phyloP scores from a whole-genome alignment of 2,113 vertebrate genomes.

The Sorex araneus region DNA sequence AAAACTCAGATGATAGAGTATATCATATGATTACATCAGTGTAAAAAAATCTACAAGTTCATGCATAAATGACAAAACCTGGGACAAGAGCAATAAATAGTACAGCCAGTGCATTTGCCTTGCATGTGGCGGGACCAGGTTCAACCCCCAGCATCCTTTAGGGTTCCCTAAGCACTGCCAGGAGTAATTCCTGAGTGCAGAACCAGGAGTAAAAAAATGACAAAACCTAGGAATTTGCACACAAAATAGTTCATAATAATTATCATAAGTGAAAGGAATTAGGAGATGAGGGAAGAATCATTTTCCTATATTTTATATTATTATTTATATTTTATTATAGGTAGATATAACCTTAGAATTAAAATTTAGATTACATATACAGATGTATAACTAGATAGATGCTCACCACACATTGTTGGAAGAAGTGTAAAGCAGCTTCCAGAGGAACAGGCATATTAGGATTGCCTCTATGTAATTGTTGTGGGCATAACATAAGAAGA shows the following conservation, averaged over 20 bases:
- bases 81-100: too few species aligned
- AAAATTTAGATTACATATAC: background rate
- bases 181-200: too few species aligned
- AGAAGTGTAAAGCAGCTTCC: constrained; percentile 34
- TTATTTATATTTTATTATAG: constrained; percentile 46
- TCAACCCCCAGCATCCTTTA: too few species aligned
- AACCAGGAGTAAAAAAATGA: too few species aligned
- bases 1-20: background rate
- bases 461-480: background rate
- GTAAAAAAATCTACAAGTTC: background rate
- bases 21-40: background rate
- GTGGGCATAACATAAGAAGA: too few species aligned
- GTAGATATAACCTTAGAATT: background rate
- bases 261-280: background rate
- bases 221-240: background rate
- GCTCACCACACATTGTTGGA: background rate
- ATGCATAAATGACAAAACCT: too few species aligned
- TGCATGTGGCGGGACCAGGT: too few species aligned
- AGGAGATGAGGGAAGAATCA: background rate
- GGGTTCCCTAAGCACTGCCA: too few species aligned
- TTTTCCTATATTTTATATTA: background rate
- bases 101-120: too few species aligned
- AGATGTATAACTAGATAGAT: background rate
- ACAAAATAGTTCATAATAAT: constrained; percentile 27
- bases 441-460: background rate